phyloP scores from a whole-genome alignment of 2,113 vertebrate genomes.

The Plecturocebus donacophilus region DNA sequence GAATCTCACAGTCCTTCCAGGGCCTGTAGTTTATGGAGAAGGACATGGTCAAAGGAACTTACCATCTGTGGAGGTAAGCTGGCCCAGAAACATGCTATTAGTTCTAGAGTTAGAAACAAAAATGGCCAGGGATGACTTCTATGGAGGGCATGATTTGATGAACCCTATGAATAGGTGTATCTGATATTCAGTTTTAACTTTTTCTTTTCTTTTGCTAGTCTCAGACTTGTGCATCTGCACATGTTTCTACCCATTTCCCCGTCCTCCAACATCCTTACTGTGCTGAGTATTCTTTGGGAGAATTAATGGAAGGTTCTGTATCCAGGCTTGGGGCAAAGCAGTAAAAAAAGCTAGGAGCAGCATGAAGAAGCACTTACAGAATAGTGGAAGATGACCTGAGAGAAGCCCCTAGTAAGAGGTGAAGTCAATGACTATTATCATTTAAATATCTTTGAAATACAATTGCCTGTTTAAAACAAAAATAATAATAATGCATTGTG shows the following conservation, averaged over 20 bases:
- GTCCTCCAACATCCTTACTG: fast-evolving
- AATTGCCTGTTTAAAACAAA: constrained; percentile 22
- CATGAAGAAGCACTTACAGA: background rate
- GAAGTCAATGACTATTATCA: background rate
- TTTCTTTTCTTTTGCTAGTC: background rate
- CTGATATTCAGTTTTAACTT: background rate
- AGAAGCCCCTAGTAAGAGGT: background rate
- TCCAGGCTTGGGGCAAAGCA: background rate
- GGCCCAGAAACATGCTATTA: background rate
- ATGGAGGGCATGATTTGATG: background rate
- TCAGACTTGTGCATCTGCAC: background rate
- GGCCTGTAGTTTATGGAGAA: background rate
- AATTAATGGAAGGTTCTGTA: background rate
- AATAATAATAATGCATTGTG: background rate
- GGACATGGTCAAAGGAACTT: background rate
- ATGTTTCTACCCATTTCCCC: background rate
- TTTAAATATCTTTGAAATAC: background rate
- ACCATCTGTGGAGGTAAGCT: too few species aligned
- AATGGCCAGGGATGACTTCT: background rate
- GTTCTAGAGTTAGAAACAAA: background rate
- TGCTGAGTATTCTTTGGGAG: background rate
- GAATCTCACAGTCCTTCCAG: background rate
- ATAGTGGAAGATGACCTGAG: background rate
- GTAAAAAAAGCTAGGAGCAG: background rate
- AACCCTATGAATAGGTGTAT: background rate